Conservation (phyloP, 1,140 invertebrate species). For the Danaus melanippus region DNA sequence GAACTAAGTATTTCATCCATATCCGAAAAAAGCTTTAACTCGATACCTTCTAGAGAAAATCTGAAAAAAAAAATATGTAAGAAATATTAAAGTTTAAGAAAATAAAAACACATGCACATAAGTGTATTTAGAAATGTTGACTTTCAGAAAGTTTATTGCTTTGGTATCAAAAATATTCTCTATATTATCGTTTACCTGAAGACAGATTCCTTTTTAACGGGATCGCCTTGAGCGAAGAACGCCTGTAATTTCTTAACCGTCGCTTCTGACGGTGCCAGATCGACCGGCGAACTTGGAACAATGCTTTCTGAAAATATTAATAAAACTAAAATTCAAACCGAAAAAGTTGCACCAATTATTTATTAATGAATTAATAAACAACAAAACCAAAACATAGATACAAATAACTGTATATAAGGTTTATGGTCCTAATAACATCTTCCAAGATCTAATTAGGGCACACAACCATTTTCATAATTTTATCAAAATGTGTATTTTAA, state of each 20-base stretch:
- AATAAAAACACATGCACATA: background rate
- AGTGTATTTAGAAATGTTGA: no score
- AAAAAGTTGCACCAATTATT: no score
- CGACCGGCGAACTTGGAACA: slow-evolving; percentile 51
- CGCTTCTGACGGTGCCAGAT: slow-evolving; percentile 69
- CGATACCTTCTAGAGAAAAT: slow-evolving; percentile 78
- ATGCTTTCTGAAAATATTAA: slow-evolving; percentile 32
- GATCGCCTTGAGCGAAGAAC: slow-evolving; percentile 80
- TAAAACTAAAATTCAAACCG: background rate
- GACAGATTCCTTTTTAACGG: slow-evolving; percentile 74
- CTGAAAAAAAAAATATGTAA: no score
- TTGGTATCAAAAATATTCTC: background rate
- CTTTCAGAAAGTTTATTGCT: background rate
- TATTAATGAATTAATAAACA: no score
- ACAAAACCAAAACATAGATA: no score
- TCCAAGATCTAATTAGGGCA: no score
- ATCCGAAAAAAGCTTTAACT: slow-evolving; percentile 81
- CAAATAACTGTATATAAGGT: no score
- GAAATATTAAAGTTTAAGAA: background rate
- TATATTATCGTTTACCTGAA: slow-evolving; percentile 39
- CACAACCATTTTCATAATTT: no score
- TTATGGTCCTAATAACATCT: no score
- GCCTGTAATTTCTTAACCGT: slow-evolving; percentile 81
- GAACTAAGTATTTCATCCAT: slow-evolving; percentile 83
- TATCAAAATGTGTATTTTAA: no score